Conservation (phyloP, 2,797 vertebrate species). For the Fundulus diaphanus region DNA sequence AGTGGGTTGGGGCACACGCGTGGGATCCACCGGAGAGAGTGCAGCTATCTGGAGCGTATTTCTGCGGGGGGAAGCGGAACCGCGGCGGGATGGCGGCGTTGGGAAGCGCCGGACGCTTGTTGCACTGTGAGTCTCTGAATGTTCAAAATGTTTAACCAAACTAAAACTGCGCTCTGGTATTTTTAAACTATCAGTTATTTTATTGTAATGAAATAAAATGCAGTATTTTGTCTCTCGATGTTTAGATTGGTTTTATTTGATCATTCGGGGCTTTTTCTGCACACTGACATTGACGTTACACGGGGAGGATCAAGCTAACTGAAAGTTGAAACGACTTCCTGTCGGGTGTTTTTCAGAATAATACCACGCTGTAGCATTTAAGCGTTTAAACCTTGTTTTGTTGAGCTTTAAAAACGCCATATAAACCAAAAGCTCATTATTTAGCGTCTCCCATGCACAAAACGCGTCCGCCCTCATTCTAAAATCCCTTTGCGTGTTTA, state of each 20-base stretch:
- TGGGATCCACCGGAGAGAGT: neutral
- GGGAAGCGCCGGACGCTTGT: conserved; percentile 68
- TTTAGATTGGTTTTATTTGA: neutral
- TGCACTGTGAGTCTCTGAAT: conserved; percentile 72
- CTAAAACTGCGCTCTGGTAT: neutral
- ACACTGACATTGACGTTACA: conserved; percentile 59
- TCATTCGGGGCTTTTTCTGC: neutral
- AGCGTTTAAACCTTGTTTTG: neutral
- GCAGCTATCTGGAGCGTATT: neutral
- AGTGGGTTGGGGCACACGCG: neutral
- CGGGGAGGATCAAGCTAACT: neutral
- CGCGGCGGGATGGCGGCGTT: conserved; percentile 67
- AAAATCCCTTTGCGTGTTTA: neutral
- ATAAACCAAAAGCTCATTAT: rapidly evolving
- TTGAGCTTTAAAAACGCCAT: neutral
- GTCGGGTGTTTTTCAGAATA: rapidly evolving
- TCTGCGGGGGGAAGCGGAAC: neutral
- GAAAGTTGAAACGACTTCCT: neutral
- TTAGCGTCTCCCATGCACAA: rapidly evolving
- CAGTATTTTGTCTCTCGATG: rapidly evolving
- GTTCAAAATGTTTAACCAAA: conserved; percentile 13
- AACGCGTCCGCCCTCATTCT: rapidly evolving
- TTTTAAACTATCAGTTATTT: neutral
- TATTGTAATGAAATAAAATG: rapidly evolving
- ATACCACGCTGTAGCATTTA: rapidly evolving